Evolutionary conservation across 2,888 invertebrate species (phyloP).

Genomic region (Tipula unca): DNA sequence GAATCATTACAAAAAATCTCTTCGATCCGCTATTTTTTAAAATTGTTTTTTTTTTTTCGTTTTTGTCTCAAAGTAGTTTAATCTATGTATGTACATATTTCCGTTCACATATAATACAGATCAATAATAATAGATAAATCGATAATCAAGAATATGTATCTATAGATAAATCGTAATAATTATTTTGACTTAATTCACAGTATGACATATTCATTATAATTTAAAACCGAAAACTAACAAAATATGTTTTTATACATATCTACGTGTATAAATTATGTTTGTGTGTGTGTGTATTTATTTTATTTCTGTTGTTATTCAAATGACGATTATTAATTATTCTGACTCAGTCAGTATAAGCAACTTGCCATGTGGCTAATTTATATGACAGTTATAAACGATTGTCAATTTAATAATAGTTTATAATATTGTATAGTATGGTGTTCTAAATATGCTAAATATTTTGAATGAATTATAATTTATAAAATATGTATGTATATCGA

Average conservation of each 20-base stretch:
- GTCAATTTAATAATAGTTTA: background rate
- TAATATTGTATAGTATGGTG: background rate
- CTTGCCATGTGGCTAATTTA: background rate
- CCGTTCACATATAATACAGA: background rate
- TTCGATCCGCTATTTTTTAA: background rate
- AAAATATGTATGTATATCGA: too few relatives aligned
- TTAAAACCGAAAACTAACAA: background rate
- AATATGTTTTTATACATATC: background rate
- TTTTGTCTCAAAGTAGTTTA: background rate
- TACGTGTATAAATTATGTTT: too few relatives aligned
- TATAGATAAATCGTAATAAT: background rate
- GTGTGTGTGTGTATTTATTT: background rate
- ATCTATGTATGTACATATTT: background rate
- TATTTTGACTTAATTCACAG: conserved; percentile 14
- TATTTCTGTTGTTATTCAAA: background rate
- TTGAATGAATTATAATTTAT: background rate
- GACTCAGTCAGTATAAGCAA: background rate
- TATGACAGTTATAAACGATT: background rate
- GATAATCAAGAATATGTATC: background rate
- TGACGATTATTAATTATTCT: background rate
- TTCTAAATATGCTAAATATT: background rate
- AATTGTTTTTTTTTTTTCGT: background rate
- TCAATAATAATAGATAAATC: background rate
- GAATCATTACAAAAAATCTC: background rate
- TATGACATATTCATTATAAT: background rate